These are phyloP conservation scores for Etia nguti DNA, from an alignment of 2,113 vertebrate genomes.

Conservation along the genomic window DNA sequence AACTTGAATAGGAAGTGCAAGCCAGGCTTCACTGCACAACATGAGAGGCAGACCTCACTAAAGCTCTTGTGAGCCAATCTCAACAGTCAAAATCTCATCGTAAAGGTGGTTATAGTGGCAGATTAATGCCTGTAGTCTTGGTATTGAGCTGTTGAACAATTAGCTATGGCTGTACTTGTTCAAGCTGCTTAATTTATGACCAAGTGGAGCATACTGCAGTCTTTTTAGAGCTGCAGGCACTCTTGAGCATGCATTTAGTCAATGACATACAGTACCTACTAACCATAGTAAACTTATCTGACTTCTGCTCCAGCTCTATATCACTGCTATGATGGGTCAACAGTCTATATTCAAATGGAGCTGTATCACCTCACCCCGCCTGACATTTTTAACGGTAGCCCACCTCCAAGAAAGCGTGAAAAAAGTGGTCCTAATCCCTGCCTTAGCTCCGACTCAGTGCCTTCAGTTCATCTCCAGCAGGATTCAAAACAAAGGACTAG, in stretches of 20 bases:
- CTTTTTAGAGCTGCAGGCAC: background rate
- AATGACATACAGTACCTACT: background rate
- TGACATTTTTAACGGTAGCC: conserved; percentile 47
- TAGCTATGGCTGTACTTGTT: background rate
- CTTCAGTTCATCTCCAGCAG: conserved; percentile 52
- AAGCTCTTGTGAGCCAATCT: background rate
- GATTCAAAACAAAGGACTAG: conserved; percentile 61
- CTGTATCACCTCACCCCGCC: conserved; percentile 34
- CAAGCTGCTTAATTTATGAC: background rate
- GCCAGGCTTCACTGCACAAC: background rate
- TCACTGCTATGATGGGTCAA: background rate
- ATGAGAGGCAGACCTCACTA: background rate
- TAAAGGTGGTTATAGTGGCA: background rate
- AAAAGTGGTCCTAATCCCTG: conserved; percentile 55
- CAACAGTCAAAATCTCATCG: background rate
- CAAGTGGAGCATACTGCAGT: background rate
- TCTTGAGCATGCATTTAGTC: background rate
- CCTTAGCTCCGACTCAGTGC: conserved; percentile 56
- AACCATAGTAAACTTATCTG: background rate
- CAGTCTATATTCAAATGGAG: conserved; percentile 29
- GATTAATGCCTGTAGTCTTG: background rate
- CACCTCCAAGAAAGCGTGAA: conserved; percentile 48
- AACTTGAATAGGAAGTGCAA: background rate
- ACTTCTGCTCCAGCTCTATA: background rate
- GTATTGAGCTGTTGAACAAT: background rate